Base-by-base conservation (phyloP, 2,888 invertebrate genomes). In the Acleris cristana region DNA sequence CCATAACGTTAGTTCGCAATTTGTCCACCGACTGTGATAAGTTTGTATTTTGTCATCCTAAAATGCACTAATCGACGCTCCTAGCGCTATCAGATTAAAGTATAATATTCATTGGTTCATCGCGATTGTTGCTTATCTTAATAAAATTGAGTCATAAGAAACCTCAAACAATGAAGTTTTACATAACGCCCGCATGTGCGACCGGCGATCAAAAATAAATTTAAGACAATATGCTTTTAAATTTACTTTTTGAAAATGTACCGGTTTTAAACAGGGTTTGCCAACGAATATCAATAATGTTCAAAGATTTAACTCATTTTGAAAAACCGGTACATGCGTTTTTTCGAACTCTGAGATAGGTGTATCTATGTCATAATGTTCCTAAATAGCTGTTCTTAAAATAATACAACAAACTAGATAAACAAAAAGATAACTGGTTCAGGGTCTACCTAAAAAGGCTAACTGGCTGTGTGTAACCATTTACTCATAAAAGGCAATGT, bases 111-210 rank as follows among this genome's bases (percentile, higher is more conserved):
- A 40, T n/a, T 56, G 55, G 54, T 48, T n/a, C 48, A 49, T 21
- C 10, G 16, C 48, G 19, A 48, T 21, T 7, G 40, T 40, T 14
- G 16, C 10, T n/a, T 14, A 26, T 40, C 44, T 49, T 44, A 19
- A 57, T 40, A 44, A 51, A 40, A 51, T 56, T 52, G 23, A 79
- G 82, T 79, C 76, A 83, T 81, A 85, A 83, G 84, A 84, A 89
- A 86, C 84, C 84, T 85, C 84, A 84, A 84, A 86, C 82, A 81
- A 84, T 84, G 79, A 56, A 63, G 61, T 85, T 77, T 85, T 81
- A 83, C 79, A 86, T 85, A 88, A 87, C 82, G 79, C 89, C 89
- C 89, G 90, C 87, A 89, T 89, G 76, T 69, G 72, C 16, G 52
- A 26, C 48, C 26, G 40, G 49, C 23, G 14, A n/a, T 48, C 7